Conservation (phyloP, 2,113 vertebrate genomes). For the Copsychus sechellarum region DNA sequence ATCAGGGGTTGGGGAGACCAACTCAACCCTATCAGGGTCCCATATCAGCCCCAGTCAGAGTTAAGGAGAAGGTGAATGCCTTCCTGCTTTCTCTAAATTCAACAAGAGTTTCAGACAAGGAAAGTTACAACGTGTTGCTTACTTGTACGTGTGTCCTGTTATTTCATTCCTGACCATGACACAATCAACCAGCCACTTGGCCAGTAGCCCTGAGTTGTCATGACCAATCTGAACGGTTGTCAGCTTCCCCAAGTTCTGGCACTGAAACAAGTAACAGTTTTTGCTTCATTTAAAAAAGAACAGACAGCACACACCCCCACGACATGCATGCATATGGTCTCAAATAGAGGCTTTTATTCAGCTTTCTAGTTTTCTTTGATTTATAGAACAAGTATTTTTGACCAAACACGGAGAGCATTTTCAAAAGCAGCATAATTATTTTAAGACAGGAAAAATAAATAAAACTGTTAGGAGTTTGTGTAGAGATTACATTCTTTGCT, state of each 20-base stretch:
- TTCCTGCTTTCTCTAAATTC: not conserved
- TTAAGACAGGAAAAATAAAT: not conserved
- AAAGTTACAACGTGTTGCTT: slow-evolving; percentile 70
- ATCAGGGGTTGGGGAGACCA: not conserved
- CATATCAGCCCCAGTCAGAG: not conserved
- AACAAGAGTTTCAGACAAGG: not conserved
- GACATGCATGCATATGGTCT: not conserved
- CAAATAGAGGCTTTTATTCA: not conserved
- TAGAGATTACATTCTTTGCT: not conserved
- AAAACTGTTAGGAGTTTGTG: not conserved
- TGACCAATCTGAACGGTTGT: slow-evolving; percentile 95
- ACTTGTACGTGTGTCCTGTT: slow-evolving; percentile 95
- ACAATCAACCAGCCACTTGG: slow-evolving; percentile 97
- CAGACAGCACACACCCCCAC: not conserved
- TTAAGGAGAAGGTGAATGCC: not conserved
- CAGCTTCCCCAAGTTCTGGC: slow-evolving; percentile 95
- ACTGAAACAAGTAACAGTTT: slow-evolving; percentile 79
- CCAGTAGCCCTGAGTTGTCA: slow-evolving; percentile 94
- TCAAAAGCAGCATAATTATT: not conserved
- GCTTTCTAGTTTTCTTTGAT: not conserved
- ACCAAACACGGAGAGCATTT: not conserved
- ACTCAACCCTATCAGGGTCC: not conserved
- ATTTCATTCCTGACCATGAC: slow-evolving; percentile 98
- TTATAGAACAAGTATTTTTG: not conserved
- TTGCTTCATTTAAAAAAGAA: slow-evolving; percentile 26